Evolutionary conservation across 2,888 invertebrate genomes (phyloP).

Genomic region (Exocentrus adspersus): DNA sequence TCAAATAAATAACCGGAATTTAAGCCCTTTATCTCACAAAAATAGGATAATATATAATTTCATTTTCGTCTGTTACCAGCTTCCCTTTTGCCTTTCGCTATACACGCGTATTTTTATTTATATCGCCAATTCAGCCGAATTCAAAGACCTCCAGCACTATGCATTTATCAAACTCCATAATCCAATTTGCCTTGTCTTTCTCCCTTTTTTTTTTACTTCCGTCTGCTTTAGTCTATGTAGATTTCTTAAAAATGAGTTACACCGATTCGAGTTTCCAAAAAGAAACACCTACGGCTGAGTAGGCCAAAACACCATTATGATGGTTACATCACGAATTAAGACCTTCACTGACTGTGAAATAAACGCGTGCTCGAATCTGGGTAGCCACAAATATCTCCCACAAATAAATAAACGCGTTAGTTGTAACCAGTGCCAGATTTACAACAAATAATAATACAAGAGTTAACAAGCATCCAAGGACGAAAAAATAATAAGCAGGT

Average conservation of each 20-base stretch:
- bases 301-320: too few relatives aligned
- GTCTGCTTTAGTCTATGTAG: not conserved
- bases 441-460: too few relatives aligned
- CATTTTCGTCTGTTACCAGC: not conserved
- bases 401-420: too few relatives aligned
- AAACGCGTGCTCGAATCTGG: too few relatives aligned
- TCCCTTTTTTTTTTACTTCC: not conserved
- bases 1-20: not conserved
- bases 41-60: slow-evolving; percentile 1
- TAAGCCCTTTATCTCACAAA: not conserved
- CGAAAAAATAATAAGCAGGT: too few relatives aligned
- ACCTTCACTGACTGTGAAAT: too few relatives aligned
- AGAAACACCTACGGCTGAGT: too few relatives aligned
- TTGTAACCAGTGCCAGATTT: too few relatives aligned
- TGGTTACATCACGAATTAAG: too few relatives aligned
- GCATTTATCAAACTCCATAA: not conserved
- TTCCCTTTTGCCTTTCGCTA: not conserved
- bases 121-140: not conserved
- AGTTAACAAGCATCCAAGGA: too few relatives aligned
- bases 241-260: not conserved
- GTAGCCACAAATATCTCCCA: too few relatives aligned
- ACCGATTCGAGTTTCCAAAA: not conserved
- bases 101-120: not conserved
- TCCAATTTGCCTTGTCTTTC: not conserved
- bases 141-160: not conserved